Percentiles rank a stretch among this genome's conserved stretches.
Conservation (phyloP, 1,140 invertebrate species). For the Lanistes nyassanus region DNA sequence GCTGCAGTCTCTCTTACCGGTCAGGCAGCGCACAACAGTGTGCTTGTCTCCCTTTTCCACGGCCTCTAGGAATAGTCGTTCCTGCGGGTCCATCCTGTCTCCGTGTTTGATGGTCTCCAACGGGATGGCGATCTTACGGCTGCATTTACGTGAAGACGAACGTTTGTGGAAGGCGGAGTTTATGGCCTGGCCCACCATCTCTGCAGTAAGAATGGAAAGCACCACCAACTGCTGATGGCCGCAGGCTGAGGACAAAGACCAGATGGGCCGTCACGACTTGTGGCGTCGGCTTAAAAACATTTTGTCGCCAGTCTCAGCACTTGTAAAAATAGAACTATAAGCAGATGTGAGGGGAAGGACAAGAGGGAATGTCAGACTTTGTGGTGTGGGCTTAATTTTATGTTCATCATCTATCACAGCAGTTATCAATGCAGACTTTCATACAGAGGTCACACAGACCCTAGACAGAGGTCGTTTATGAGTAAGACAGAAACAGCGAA, state of each 20-base stretch:
- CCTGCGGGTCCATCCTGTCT: conserved; percentile 66
- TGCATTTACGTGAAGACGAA: not conserved
- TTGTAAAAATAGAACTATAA: too few relatives aligned
- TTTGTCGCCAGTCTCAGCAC: too few relatives aligned
- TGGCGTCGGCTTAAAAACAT: too few relatives aligned
- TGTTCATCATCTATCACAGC: too few relatives aligned
- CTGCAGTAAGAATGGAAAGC: conserved; percentile 3
- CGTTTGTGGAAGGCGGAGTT: not conserved
- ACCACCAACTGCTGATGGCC: conserved; percentile 4
- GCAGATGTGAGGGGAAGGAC: too few relatives aligned
- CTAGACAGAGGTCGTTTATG: too few relatives aligned
- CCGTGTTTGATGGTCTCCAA: conserved; percentile 59
- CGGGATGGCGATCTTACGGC: conserved; percentile 47
- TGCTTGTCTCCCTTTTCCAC: conserved; percentile 71
- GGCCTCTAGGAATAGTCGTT: conserved; percentile 71
- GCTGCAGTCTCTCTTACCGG: not conserved
- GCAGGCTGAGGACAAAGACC: not conserved
- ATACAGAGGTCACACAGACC: too few relatives aligned
- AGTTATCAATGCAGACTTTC: too few relatives aligned
- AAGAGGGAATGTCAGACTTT: too few relatives aligned
- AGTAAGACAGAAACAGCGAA: too few relatives aligned
- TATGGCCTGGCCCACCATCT: conserved; percentile 14
- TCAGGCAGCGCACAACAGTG: conserved; percentile 69
- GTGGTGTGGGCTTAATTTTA: too few relatives aligned
- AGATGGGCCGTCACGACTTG: too few relatives aligned